Evolutionary conservation across 2,113 vertebrate genomes (phyloP).

Genomic region (Hemichromis elongatus): DNA sequence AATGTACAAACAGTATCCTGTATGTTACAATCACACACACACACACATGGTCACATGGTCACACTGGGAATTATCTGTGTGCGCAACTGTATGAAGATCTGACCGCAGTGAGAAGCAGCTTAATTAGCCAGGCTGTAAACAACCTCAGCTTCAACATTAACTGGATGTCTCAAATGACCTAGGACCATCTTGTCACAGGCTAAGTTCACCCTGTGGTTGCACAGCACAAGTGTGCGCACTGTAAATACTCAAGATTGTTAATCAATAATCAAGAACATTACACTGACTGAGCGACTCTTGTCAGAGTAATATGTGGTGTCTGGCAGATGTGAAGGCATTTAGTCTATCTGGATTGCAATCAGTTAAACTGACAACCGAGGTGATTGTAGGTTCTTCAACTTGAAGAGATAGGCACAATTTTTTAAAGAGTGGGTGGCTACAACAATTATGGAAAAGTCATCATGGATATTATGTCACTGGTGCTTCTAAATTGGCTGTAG

Average conservation of each 20-base stretch:
- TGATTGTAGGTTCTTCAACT: background rate
- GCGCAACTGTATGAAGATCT: background rate
- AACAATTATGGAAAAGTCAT: background rate
- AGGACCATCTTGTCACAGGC: slow-evolving; percentile 6
- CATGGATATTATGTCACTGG: background rate
- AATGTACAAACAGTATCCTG: background rate
- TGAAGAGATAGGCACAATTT: background rate
- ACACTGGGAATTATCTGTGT: background rate
- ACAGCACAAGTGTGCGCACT: background rate
- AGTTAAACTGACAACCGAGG: background rate
- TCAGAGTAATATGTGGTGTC: background rate
- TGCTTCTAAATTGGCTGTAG: background rate
- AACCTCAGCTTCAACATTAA: background rate
- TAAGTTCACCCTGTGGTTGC: background rate
- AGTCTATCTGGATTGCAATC: background rate
- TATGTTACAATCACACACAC: background rate
- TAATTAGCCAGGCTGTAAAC: background rate
- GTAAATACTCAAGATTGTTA: slow-evolving; percentile 23
- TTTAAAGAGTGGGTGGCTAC: background rate
- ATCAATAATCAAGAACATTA: slow-evolving; percentile 7
- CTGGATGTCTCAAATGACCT: background rate
- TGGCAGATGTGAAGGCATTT: background rate
- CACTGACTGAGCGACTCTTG: background rate
- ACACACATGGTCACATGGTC: background rate
- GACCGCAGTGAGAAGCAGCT: background rate